Evolutionary conservation across 2,113 vertebrate species (phyloP).

Genomic region (Apteryx mantelli): DNA sequence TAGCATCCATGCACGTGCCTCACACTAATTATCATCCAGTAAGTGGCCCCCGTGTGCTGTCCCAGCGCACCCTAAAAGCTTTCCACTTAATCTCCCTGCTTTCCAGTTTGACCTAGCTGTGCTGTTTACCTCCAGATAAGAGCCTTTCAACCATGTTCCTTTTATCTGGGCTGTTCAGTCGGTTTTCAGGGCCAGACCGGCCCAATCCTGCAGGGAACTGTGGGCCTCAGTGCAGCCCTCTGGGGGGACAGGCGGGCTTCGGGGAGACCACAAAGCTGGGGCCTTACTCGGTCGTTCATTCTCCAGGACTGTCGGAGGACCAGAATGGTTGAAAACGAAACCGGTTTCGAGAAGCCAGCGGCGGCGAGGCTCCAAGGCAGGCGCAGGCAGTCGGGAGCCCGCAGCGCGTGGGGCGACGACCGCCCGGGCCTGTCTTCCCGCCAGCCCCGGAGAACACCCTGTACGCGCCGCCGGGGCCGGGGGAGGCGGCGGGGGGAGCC

Average conservation of each 20-base stretch:
- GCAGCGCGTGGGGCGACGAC: too few relatives aligned
- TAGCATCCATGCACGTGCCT: rapidly evolving
- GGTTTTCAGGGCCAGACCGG: neutral
- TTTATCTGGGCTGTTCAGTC: neutral
- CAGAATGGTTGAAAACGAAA: rapidly evolving
- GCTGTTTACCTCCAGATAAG: neutral
- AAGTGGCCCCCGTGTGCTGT: neutral
- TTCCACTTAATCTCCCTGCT: neutral
- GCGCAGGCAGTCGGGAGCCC: too few relatives aligned
- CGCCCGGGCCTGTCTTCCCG: too few relatives aligned
- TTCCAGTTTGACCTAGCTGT: too few relatives aligned
- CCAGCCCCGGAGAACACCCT: neutral
- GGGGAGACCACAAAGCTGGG: neutral
- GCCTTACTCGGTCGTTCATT: neutral
- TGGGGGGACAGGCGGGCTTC: too few relatives aligned
- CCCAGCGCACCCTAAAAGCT: rapidly evolving
- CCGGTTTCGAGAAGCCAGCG: neutral
- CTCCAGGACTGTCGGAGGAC: neutral
- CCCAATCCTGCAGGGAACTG: rapidly evolving
- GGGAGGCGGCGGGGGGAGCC: too few relatives aligned
- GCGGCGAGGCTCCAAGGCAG: too few relatives aligned
- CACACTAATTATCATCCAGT: rapidly evolving
- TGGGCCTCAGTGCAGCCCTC: too few relatives aligned
- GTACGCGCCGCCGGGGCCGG: too few relatives aligned
- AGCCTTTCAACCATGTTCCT: neutral